phyloP scores from a whole-genome alignment of 2,113 vertebrate species.

The Montifringilla adamsi region DNA sequence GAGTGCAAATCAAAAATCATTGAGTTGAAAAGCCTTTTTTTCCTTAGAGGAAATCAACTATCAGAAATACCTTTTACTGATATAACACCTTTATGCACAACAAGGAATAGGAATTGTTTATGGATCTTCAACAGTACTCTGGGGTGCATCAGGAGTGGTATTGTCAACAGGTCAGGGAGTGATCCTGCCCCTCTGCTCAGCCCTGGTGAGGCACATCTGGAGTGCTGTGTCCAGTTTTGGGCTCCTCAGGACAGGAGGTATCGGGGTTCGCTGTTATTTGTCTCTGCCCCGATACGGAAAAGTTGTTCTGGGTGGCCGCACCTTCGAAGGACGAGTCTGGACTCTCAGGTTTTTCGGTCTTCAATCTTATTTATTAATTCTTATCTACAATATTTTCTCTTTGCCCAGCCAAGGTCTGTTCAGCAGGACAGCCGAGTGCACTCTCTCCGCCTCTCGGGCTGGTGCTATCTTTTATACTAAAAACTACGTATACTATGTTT shows the following conservation, averaged over 20 bases:
- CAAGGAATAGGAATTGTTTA: not conserved
- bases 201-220: not conserved
- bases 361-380: too few relatives aligned
- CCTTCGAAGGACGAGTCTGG: too few relatives aligned
- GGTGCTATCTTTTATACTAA: too few relatives aligned
- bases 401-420: too few relatives aligned
- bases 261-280: too few relatives aligned
- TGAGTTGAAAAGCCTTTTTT: not conserved
- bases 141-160: rapidly evolving
- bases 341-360: too few relatives aligned
- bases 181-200: not conserved
- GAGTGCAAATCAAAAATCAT: not conserved
- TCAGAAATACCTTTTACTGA: not conserved
- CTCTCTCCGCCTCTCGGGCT: too few relatives aligned
- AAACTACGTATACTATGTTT: too few relatives aligned
- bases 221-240: not conserved
- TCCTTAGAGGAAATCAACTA: not conserved
- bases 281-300: too few relatives aligned
- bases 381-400: too few relatives aligned
- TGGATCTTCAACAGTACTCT: not conserved
- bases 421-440: too few relatives aligned
- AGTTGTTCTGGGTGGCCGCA: too few relatives aligned
- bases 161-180: not conserved
- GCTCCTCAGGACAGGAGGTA: not conserved
- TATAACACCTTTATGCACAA: not conserved